phyloP scores from a whole-genome alignment of 2,888 invertebrate species.

The Melipona bicolor region DNA sequence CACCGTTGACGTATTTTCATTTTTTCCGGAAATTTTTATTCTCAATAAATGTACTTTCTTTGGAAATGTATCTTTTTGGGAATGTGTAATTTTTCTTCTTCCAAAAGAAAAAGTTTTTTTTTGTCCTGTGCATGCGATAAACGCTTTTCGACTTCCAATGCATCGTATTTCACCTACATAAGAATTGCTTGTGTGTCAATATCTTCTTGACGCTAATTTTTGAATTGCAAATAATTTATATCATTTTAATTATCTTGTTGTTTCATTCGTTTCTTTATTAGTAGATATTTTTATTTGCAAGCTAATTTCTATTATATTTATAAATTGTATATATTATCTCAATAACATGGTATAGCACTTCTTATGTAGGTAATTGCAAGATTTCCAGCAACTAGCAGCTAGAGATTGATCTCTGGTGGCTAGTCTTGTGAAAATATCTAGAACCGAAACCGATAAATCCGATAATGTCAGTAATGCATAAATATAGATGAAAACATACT shows the following conservation, averaged over 20 bases:
- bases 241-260: neutral
- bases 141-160: constrained; percentile 63
- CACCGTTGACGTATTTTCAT: constrained; percentile 7
- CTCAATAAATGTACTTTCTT: neutral
- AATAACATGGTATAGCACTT: neutral
- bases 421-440: constrained; percentile 36
- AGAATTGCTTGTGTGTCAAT: constrained; percentile 42
- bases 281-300: neutral
- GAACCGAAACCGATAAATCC: constrained; percentile 8
- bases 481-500: neutral
- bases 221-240: constrained; percentile 6
- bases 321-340: neutral
- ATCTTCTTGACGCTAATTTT: constrained; percentile 35
- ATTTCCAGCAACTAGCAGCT: neutral
- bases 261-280: neutral
- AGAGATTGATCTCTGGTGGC: constrained; percentile 17
- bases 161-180: constrained; percentile 63
- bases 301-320: neutral
- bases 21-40: constrained; percentile 33
- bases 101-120: neutral
- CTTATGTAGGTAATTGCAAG: neutral
- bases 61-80: neutral
- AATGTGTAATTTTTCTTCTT: neutral
- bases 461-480: neutral
- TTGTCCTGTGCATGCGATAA: constrained; percentile 22